Evolutionary conservation across 2,888 invertebrate species (phyloP), one percentile per base, ranked within the genome.

Genomic region (Pristionchus fissidentatus): DNA sequence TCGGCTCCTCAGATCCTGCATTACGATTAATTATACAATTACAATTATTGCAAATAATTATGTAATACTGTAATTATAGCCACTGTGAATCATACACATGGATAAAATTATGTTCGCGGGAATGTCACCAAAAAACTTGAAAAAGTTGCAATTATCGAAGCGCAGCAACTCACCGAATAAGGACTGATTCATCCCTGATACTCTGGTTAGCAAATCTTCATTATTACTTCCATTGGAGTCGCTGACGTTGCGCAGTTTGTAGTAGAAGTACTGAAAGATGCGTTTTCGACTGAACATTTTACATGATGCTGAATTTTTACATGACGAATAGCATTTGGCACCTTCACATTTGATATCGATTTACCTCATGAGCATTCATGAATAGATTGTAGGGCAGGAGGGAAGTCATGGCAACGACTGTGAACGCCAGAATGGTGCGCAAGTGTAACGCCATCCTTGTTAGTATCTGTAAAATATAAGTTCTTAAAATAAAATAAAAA

Each of bases 321-420:
- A 26, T 49, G 38, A 52, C 70, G 38, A 49, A 43, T 49, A 49
- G 55, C 46, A 49, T 77, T 77, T 62, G 62, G 82, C 60, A 70
- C 66, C 66, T 52, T 66, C 60, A 38, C 52, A 49, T 49, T 49
- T 10, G 13, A 49, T 49, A 49, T 49, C 4, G 29, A 57, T 84
- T 10, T 57, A 88, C 89, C 86, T 87, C 85, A 38, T 88, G 89
- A 22, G 89, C 89, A 79, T 89, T 89, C 88, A 88, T 88, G 84
- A 89, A 89, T 26, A 87, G 83, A 83, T 88, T 89, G 83, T 86
- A 88, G 13, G 89, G 87, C 19, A 89, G 87, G 70, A 89, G 85
- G 10, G 87, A 85, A 35, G 88, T 89, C 84, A 86, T 86, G 26
- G 87, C 86, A 35, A 55, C 55, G 4, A 4, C 55, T 22, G 55